These are phyloP conservation scores for Petrocephalus schoutedeni DNA, from an alignment of 2,797 vertebrate genomes.

Conservation along the genomic window DNA sequence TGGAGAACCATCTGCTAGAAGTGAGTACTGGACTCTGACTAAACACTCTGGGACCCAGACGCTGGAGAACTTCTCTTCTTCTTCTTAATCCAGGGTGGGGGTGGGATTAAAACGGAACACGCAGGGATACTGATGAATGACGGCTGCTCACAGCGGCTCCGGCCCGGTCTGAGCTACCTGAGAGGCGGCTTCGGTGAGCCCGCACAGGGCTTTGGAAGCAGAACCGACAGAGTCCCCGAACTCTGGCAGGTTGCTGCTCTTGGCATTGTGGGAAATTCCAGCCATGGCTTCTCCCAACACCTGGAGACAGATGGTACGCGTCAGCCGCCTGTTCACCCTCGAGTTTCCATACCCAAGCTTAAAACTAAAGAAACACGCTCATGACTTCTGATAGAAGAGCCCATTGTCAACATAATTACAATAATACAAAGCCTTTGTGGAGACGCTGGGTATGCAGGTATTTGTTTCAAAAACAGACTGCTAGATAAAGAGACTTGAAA, in stretches of 20 bases:
- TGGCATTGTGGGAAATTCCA: conserved; percentile 94
- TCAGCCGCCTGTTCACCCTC: too few relatives aligned
- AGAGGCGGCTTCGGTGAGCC: conserved; percentile 88
- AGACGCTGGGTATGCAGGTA: not conserved
- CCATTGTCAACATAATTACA: not conserved
- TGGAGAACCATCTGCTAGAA: not conserved
- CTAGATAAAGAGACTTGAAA: not conserved
- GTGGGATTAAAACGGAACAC: not conserved
- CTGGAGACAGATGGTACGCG: conserved; percentile 47
- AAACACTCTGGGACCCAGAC: not conserved
- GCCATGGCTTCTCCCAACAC: conserved; percentile 95
- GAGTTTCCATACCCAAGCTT: not conserved
- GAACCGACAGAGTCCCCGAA: conserved; percentile 86
- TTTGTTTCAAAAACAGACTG: not conserved
- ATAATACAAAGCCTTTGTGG: not conserved
- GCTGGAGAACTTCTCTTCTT: not conserved
- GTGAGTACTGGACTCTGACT: not conserved
- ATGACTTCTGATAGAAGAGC: not conserved
- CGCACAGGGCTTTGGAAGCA: conserved; percentile 90
- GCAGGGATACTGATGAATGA: not conserved
- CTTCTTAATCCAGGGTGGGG: too few relatives aligned
- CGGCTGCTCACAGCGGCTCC: not conserved
- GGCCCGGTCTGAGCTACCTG: conserved; percentile 63
- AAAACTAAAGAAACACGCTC: not conserved
- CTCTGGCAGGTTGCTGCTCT: conserved; percentile 89